Evolutionary conservation across 2,888 invertebrate genomes (phyloP), one percentile per base, ranked within the genome.

Genomic region (Xanthorhoe spadicearia): DNA sequence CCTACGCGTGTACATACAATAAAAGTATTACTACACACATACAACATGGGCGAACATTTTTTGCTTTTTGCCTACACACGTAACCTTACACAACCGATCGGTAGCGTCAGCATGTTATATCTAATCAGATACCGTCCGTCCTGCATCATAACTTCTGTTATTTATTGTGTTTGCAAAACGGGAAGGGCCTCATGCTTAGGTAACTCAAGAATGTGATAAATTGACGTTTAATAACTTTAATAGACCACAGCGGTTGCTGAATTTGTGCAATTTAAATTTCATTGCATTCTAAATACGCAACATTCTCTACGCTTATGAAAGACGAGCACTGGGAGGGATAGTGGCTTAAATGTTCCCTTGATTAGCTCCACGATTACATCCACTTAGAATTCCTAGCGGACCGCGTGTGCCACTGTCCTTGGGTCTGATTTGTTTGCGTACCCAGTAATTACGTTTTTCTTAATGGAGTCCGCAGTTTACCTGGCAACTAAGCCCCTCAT

Each of bases 321-420:
- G 60, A 64, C 62, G 48, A 63, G 63, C 59, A 53, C 56, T 64
- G 64, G 62, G 61, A 69, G 72, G 74, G 75, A 75, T 77, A 77
- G 76, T 72, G 67, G 70, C 61, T 69, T 54, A 64, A 72, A 70
- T 67, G 68, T 66, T 68, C 64, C 66, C 80, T 79, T 83, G 83
- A 88, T 86, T 85, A 80, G 83, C 79, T 76, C 80, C 83, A 85
- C 86, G 83, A 88, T 86, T 85, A 80, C 83, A 79, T 76, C 80
- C 83, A 85, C 86, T 89, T 88, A 84, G 86, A 75, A 90, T 89
- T 89, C 86, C 83, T 85, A 84, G 80, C 83, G 82, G 83, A 74
- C 72, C 71, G 72, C 69, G 75, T 74, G 74, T 74, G 75, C 56
- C 66, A 61, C 75, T 78, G 80, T 83, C 82, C 84, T 79, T 77